Percentiles rank a stretch among this genome's conserved stretches.
Conservation (phyloP, 2,113 vertebrate genomes). For the Sialia sialis region DNA sequence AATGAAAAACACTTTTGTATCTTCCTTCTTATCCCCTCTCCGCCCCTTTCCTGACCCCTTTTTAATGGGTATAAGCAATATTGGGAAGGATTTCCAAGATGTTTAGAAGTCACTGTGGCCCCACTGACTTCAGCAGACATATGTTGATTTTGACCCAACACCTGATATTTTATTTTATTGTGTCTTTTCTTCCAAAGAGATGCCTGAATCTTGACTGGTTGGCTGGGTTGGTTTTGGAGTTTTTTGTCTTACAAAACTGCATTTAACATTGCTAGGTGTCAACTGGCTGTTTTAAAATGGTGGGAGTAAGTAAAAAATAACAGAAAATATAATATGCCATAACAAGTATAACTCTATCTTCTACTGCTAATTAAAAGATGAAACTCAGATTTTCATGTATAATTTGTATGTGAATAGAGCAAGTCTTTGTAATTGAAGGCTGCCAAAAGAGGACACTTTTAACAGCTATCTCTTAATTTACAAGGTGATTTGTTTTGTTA, state of each 20-base stretch:
- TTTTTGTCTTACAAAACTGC: background rate
- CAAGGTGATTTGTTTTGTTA: background rate
- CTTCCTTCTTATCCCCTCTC: background rate
- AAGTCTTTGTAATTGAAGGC: conserved; percentile 36
- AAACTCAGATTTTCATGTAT: background rate
- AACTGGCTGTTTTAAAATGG: conserved; percentile 1
- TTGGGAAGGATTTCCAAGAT: background rate
- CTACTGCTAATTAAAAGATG: background rate
- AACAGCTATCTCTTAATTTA: background rate
- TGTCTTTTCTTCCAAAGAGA: background rate
- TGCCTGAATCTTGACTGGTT: background rate
- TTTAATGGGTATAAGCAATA: background rate
- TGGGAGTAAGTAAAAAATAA: conserved; percentile 26
- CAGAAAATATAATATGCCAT: background rate
- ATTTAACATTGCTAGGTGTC: background rate
- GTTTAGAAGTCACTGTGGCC: background rate
- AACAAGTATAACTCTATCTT: background rate
- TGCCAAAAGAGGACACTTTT: conserved; percentile 10
- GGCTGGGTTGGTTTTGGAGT: background rate
- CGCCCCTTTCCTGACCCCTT: background rate
- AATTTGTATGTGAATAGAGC: conserved; percentile 31
- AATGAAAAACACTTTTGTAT: background rate
- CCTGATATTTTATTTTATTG: background rate
- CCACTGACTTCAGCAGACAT: background rate
- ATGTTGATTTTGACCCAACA: background rate